phyloP scores from a whole-genome alignment of 30 jellyfish, hydroid and myxozoan species.

The Calvadosia cruxmelitensis region DNA sequence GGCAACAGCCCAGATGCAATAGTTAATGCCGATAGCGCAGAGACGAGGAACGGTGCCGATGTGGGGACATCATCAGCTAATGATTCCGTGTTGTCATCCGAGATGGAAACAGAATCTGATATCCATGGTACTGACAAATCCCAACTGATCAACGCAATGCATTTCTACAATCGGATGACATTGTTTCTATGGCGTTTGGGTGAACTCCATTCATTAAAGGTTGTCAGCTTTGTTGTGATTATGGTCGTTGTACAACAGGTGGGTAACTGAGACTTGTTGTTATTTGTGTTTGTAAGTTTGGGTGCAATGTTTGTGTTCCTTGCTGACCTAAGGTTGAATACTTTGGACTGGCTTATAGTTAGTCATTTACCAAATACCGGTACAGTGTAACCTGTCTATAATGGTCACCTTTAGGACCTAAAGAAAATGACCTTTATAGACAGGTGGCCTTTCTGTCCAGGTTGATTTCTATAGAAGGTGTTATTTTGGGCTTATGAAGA shows the following conservation, averaged over 20 bases:
- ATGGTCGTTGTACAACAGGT: constrained; percentile 95
- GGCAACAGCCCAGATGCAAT: neutral
- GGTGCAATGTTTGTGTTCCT: too few species aligned
- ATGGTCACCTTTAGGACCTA: too few species aligned
- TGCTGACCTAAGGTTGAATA: too few species aligned
- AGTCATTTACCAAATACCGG: too few species aligned
- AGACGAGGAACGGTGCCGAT: neutral
- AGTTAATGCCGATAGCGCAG: neutral
- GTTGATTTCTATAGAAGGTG: too few species aligned
- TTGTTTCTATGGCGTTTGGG: constrained; percentile 63
- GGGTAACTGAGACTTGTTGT: too few species aligned
- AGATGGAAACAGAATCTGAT: neutral
- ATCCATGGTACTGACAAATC: neutral
- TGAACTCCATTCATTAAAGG: constrained; percentile 61
- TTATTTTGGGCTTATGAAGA: too few species aligned
- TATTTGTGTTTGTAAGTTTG: too few species aligned
- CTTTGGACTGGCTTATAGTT: too few species aligned
- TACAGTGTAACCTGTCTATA: too few species aligned
- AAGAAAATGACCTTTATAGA: too few species aligned
- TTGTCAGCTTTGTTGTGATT: constrained; percentile 64
- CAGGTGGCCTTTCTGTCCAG: too few species aligned
- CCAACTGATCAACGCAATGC: neutral
- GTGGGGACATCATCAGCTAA: neutral
- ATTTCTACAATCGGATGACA: constrained; percentile 25
- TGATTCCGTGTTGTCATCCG: neutral